Evolutionary conservation across 2,888 invertebrate genomes (phyloP).

Genomic region (Rotaria socialis): DNA sequence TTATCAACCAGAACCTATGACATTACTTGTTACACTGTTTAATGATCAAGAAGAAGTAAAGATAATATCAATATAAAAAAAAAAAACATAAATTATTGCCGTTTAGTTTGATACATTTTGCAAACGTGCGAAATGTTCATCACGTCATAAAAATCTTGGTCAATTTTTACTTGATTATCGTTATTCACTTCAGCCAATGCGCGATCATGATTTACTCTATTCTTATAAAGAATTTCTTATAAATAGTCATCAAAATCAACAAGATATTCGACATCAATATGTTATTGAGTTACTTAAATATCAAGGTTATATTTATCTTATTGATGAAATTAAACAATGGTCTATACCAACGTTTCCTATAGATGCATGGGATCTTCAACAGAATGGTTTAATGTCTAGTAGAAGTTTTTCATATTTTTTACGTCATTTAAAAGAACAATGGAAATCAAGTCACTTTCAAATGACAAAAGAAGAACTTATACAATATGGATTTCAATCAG

Average conservation of each 20-base stretch:
- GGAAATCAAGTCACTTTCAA: background rate
- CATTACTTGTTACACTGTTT: slow-evolving; percentile 7
- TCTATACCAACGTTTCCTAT: background rate
- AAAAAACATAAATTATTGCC: background rate
- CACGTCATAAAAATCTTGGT: background rate
- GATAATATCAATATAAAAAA: background rate
- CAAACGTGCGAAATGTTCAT: background rate
- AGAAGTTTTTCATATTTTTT: background rate
- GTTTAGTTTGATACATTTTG: background rate
- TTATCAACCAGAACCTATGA: background rate
- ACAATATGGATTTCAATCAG: slow-evolving; percentile 1
- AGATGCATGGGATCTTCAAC: background rate
- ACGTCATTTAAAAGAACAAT: background rate
- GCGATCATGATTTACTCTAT: background rate
- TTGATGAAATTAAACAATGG: background rate
- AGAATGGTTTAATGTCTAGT: background rate
- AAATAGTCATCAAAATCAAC: background rate
- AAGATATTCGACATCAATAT: background rate
- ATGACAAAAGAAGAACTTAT: background rate
- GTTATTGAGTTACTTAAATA: background rate
- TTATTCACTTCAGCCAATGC: background rate
- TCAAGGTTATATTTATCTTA: background rate
- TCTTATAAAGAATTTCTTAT: background rate
- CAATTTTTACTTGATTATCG: background rate
- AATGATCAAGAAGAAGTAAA: background rate